These are phyloP conservation scores for Himalopsyche japonica DNA, from an alignment of 2,888 invertebrate genomes.

Conservation along the genomic window DNA sequence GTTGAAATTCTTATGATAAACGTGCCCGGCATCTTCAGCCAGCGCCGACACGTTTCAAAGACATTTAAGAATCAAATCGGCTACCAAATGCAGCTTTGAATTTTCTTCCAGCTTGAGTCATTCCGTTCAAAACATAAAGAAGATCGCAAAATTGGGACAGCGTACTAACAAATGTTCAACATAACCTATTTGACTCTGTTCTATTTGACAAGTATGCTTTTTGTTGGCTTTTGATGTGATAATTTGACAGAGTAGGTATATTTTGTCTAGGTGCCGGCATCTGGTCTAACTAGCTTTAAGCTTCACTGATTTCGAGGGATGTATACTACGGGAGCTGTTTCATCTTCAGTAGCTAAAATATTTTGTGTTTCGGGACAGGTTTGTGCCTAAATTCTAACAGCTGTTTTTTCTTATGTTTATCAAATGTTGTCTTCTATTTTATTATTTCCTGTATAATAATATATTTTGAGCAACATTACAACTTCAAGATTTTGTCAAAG, in stretches of 20 bases:
- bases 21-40: background rate
- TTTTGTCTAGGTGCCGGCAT: background rate
- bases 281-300: background rate
- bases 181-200: too few relatives aligned
- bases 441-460: background rate
- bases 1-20: background rate
- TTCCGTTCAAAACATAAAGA: background rate
- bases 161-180: background rate
- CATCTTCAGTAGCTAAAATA: constrained; percentile 3
- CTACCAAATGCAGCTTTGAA: background rate
- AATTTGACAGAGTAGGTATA: background rate
- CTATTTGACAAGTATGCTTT: background rate
- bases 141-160: background rate
- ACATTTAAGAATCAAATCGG: background rate
- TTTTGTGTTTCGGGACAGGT: background rate
- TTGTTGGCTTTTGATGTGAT: background rate
- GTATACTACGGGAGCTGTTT: constrained; percentile 4
- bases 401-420: background rate
- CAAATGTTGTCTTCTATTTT: background rate
- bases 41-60: background rate
- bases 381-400: constrained; percentile 3
- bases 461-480: background rate
- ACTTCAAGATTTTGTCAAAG: background rate
- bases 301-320: constrained; percentile 1
- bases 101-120: background rate